Conservation (phyloP, 2,888 invertebrate species). For the Tridacna crocea region DNA sequence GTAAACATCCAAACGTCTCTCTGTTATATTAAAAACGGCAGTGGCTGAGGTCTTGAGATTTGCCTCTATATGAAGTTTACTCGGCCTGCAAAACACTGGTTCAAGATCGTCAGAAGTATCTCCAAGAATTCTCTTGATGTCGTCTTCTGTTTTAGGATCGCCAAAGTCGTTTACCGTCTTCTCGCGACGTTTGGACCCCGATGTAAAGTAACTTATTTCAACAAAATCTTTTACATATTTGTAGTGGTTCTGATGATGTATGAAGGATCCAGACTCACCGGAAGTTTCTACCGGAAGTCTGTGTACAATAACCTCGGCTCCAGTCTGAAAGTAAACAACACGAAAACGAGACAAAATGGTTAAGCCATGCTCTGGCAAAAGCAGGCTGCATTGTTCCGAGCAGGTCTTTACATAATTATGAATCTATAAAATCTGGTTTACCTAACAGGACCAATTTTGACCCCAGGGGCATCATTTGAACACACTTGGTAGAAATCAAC, state of each 20-base stretch:
- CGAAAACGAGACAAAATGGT: not conserved
- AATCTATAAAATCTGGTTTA: too few relatives aligned
- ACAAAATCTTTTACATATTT: slow-evolving; percentile 49
- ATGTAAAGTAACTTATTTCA: slow-evolving; percentile 6
- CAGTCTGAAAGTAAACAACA: slow-evolving; percentile 19
- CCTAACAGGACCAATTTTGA: too few relatives aligned
- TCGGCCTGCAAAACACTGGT: slow-evolving; percentile 61
- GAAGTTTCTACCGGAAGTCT: slow-evolving; percentile 28
- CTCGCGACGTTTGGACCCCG: slow-evolving; percentile 42
- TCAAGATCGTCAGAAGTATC: slow-evolving; percentile 58
- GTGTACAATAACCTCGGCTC: slow-evolving; percentile 35
- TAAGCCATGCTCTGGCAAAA: not conserved
- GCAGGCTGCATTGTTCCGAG: too few relatives aligned
- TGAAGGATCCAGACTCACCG: slow-evolving; percentile 26
- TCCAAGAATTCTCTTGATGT: slow-evolving; percentile 58
- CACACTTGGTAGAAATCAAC: too few relatives aligned
- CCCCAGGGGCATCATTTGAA: too few relatives aligned
- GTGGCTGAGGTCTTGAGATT: slow-evolving; percentile 59
- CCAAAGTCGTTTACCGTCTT: slow-evolving; percentile 35
- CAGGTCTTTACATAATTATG: too few relatives aligned
- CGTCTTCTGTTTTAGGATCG: slow-evolving; percentile 44
- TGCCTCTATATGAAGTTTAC: slow-evolving; percentile 42
- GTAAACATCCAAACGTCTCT: slow-evolving; percentile 58
- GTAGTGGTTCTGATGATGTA: slow-evolving; percentile 62
- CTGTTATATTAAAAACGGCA: slow-evolving; percentile 60